Conservation (phyloP, 1,140 invertebrate genomes). For the Panulirus ornatus region DNA sequence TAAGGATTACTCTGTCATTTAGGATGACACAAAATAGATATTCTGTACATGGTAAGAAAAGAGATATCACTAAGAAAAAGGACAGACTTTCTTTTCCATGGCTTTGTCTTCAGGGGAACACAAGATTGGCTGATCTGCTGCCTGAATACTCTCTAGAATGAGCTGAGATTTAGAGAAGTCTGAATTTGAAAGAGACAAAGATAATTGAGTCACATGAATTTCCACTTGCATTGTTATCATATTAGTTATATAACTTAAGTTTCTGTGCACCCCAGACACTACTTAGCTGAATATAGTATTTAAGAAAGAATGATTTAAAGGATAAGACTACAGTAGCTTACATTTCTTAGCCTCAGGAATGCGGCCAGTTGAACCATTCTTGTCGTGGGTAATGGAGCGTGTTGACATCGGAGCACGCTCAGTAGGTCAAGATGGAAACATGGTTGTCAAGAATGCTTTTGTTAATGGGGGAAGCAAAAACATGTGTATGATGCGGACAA, state of each 20-base stretch:
- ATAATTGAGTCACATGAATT: too few species aligned
- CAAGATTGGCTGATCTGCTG: too few species aligned
- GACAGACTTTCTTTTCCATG: too few species aligned
- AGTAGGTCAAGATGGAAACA: slow-evolving; percentile 30
- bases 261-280: neutral
- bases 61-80: too few species aligned
- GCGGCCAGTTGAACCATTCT: slow-evolving; percentile 64
- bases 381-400: slow-evolving; percentile 64
- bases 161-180: too few species aligned
- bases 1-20: too few species aligned
- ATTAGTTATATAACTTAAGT: neutral
- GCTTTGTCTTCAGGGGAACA: too few species aligned
- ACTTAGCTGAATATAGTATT: too few species aligned
- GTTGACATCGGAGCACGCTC: slow-evolving; percentile 38
- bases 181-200: too few species aligned
- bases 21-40: too few species aligned
- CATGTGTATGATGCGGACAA: slow-evolving; percentile 54
- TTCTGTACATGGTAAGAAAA: too few species aligned
- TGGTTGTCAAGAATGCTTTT: slow-evolving; percentile 60
- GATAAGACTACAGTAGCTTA: neutral
- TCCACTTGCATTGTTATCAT: neutral
- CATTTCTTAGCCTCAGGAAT: slow-evolving; percentile 55
- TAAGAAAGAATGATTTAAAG: neutral
- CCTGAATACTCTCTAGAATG: too few species aligned
- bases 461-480: slow-evolving; percentile 60